Base-by-base conservation (phyloP, 92 coral and sea anemone species). In the Epizoanthus scotinus region DNA sequence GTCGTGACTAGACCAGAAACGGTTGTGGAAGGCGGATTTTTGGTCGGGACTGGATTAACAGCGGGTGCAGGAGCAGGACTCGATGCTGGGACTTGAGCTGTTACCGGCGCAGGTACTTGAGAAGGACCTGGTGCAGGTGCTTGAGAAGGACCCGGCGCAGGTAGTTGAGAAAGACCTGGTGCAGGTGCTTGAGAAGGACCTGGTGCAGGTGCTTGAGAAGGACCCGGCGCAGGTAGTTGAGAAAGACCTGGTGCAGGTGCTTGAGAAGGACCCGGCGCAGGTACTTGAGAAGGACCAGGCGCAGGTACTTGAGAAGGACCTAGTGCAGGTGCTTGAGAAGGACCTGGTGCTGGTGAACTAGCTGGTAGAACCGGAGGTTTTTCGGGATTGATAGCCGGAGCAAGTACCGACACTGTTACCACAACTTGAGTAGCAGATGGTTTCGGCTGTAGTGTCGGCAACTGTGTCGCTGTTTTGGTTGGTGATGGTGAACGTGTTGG, bases 401-500 rank as follows among this genome's bases (percentile, higher is more conserved):
- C 38, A 13, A 19, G 38, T 26, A 36, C 17, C 18, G 18, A 25
- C 38, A 63, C 67, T 19, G 70, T 8, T 8, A 27, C 47, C 13
- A 64, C 70, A 31, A 15, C 47, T n/a, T 27, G 21, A 28, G 70
- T 64, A 27, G 70, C 20, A 27, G 70, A 15, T 12, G n/a, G 21
- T 20, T 44, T 15, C 22, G 47, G 40, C 44, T 6, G 69, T 8
- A 3, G 69, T 63, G 69, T 29, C 21, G 69, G 40, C 42, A 5
- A 20, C 20, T 2, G 70, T 63, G 68, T 64, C 42, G 19, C 40
- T 64, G 70, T 64, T 38, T 5, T 5, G 70, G 38, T 64, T 15
- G 47, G 31, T 64, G 70, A 29, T 64, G 70, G 47, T 28, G n/a
- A 64, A 64, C n/a, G 44, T 31, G 70, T 64, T 20, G 70, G 24